Percentiles rank a stretch among this genome's conserved stretches.
Conservation (phyloP, 2,113 vertebrate species). For the Hydrochoerus hydrochaeris region DNA sequence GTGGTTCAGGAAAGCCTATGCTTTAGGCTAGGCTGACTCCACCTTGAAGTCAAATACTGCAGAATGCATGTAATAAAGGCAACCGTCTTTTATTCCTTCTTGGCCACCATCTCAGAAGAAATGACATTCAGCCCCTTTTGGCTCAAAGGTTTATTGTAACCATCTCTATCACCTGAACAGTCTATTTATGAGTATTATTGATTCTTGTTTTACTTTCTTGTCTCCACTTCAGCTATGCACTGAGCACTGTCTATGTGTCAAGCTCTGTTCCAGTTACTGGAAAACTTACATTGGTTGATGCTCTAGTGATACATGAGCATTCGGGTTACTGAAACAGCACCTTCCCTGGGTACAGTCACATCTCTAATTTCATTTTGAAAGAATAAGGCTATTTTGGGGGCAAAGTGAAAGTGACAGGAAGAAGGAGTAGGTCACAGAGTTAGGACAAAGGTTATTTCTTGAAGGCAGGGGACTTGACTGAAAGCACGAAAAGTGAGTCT, state of each 20-base stretch:
- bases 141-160: not conserved
- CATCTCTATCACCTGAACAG: not conserved
- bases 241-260: not conserved
- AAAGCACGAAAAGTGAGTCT: not conserved
- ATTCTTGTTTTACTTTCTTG: constrained; percentile 9
- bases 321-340: not conserved
- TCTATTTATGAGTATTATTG: not conserved
- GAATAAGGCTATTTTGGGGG: not conserved
- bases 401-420: not conserved
- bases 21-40: not conserved
- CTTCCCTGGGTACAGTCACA: not conserved
- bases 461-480: not conserved
- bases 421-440: not conserved
- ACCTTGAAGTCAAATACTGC: not conserved
- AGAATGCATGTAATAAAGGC: not conserved
- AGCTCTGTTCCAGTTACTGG: not conserved
- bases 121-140: not conserved
- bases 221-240: not conserved
- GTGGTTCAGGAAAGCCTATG: not conserved
- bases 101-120: not conserved
- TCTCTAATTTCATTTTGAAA: not conserved
- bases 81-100: not conserved
- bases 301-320: not conserved
- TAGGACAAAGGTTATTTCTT: not conserved
- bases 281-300: not conserved